A percentile compares a stretch with the other conserved stretches of the same genome.
phyloP scores from a whole-genome alignment of 1,140 invertebrate genomes.

The Bombus balteatus region DNA sequence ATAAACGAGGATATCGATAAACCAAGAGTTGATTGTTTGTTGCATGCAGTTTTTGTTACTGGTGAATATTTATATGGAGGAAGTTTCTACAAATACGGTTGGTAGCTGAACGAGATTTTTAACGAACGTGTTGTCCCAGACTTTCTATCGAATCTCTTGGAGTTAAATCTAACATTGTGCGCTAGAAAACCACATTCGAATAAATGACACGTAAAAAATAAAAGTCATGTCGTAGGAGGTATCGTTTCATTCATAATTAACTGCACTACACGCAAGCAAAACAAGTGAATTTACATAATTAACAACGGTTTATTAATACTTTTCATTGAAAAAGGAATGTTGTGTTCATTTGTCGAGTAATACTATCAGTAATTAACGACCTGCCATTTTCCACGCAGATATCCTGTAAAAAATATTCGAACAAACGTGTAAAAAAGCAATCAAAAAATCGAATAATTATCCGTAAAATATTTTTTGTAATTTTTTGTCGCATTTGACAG shows the following conservation, averaged over 20 bases:
- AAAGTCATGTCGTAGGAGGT: background rate
- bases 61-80: background rate
- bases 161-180: background rate
- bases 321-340: background rate
- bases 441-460: background rate
- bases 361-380: background rate
- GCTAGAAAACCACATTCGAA: background rate
- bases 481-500: background rate
- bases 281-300: background rate
- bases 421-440: background rate
- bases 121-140: background rate
- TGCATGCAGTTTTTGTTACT: background rate
- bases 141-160: background rate
- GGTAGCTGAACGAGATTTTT: background rate
- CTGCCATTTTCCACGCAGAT: background rate
- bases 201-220: background rate
- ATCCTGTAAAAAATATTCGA: background rate
- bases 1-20: background rate
- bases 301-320: background rate
- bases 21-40: background rate
- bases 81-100: background rate
- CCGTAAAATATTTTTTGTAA: background rate
- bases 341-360: background rate
- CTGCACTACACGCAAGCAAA: too few species aligned
- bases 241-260: background rate